phyloP scores from a whole-genome alignment of 2,113 vertebrate genomes.

The Pseudopodoces humilis region DNA sequence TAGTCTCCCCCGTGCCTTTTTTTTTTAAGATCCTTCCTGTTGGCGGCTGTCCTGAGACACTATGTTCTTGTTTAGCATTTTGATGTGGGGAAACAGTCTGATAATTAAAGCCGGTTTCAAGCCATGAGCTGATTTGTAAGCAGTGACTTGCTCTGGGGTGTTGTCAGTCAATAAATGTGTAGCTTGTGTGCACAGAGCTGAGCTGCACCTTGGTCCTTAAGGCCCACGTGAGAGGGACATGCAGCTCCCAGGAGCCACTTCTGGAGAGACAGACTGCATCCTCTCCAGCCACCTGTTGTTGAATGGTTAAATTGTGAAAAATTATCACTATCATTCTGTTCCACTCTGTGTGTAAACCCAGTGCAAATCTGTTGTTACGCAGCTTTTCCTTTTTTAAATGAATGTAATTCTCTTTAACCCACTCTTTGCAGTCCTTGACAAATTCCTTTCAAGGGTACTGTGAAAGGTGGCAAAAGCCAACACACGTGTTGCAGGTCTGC shows the following conservation, averaged over 20 bases:
- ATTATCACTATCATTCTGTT: background rate
- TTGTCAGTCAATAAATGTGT: background rate
- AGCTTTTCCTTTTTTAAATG: background rate
- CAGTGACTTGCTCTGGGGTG: slow-evolving; percentile 36
- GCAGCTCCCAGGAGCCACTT: background rate
- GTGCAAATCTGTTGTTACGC: background rate
- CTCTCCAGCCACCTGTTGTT: background rate
- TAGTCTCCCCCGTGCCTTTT: background rate
- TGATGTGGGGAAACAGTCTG: slow-evolving; percentile 69
- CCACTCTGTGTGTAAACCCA: background rate
- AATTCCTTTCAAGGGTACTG: background rate
- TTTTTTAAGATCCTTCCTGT: slow-evolving; percentile 62
- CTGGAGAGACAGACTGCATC: background rate
- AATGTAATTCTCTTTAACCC: background rate
- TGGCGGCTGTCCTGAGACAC: slow-evolving; percentile 65
- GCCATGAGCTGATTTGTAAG: slow-evolving; percentile 41
- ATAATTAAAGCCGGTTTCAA: slow-evolving; percentile 66
- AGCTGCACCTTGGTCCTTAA: background rate
- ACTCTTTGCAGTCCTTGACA: background rate
- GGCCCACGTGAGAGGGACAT: background rate
- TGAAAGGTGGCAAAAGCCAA: background rate
- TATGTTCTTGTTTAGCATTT: slow-evolving; percentile 70
- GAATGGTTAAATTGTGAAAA: background rate
- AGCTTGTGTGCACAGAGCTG: background rate
- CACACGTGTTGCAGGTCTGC: background rate